A percentile compares a stretch with the other conserved stretches of the same genome.
Evolutionary conservation across 2,113 vertebrate genomes (phyloP).

Genomic region (Meriones unguiculatus): DNA sequence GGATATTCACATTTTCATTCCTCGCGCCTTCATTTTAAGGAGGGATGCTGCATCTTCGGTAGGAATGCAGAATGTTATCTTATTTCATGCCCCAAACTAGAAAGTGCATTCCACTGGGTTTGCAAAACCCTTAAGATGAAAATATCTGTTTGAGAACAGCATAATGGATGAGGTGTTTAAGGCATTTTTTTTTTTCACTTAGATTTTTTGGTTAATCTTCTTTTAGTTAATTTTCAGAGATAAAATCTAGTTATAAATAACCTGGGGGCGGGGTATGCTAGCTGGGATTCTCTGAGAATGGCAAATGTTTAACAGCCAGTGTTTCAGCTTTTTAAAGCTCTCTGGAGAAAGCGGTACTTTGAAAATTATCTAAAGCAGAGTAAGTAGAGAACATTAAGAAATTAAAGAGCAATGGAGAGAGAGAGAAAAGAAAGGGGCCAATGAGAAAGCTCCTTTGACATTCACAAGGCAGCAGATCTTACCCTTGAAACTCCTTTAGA

Average conservation of each 20-base stretch:
- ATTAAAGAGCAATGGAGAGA: conserved; percentile 80
- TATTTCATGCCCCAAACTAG: conserved; percentile 89
- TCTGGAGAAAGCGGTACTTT: conserved; percentile 87
- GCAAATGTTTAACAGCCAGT: conserved; percentile 89
- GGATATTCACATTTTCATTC: conserved; percentile 85
- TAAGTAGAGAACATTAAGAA: conserved; percentile 88
- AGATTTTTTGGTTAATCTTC: conserved; percentile 88
- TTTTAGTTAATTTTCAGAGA: conserved; percentile 91
- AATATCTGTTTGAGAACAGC: conserved; percentile 88
- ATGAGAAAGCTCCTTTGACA: conserved; percentile 81
- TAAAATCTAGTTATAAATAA: conserved; percentile 92
- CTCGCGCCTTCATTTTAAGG: conserved; percentile 87
- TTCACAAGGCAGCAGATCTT: conserved; percentile 85
- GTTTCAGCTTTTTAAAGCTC: conserved; percentile 86
- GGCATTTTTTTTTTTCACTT: conserved; percentile 86
- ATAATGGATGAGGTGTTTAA: conserved; percentile 89
- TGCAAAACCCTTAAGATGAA: conserved; percentile 89
- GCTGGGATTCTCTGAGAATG: conserved; percentile 85
- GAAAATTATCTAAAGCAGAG: conserved; percentile 90
- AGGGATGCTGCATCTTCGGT: conserved; percentile 86
- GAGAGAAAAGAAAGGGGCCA: conserved; percentile 45
- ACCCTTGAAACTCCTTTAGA: conserved; percentile 79
- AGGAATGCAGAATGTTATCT: conserved; percentile 88
- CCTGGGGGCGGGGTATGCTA: conserved; percentile 85
- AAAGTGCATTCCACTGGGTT: conserved; percentile 87